These are phyloP conservation scores for Lipotes vexillifer DNA, from an alignment of 2,113 vertebrate species.

Conservation along the genomic window DNA sequence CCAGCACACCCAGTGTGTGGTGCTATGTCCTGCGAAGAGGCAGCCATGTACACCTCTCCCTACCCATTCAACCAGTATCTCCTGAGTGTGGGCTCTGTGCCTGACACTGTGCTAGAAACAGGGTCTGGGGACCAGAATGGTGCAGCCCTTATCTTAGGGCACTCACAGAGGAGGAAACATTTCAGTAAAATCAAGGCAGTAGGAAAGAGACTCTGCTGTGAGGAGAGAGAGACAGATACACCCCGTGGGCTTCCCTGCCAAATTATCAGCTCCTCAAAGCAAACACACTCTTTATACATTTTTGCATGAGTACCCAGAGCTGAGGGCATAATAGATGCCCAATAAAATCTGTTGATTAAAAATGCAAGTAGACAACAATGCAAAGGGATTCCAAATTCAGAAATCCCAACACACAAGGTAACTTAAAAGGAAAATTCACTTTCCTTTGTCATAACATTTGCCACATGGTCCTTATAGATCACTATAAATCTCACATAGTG, in stretches of 20 bases:
- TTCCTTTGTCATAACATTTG: not conserved
- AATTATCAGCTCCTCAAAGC: not conserved
- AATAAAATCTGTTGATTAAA: not conserved
- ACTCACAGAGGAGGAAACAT: not conserved
- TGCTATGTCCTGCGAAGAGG: not conserved
- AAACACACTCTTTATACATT: not conserved
- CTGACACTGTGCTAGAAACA: not conserved
- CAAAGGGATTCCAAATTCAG: not conserved
- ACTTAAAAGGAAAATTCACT: not conserved
- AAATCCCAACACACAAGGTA: not conserved
- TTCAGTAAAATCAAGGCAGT: not conserved
- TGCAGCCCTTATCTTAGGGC: too few relatives aligned
- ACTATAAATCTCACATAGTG: too few relatives aligned
- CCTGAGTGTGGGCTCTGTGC: not conserved
- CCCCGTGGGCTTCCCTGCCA: rapidly evolving
- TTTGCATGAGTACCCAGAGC: not conserved
- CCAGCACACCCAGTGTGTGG: too few relatives aligned
- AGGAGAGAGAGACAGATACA: not conserved
- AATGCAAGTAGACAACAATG: not conserved
- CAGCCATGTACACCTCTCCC: not conserved
- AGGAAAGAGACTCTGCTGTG: too few relatives aligned
- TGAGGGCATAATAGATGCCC: not conserved
- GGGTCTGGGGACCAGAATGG: rapidly evolving
- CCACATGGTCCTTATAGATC: not conserved
- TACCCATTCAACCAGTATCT: not conserved